Evolutionary conservation across 1,140 invertebrate genomes (phyloP).

Genomic region (Drosophila sp.): DNA sequence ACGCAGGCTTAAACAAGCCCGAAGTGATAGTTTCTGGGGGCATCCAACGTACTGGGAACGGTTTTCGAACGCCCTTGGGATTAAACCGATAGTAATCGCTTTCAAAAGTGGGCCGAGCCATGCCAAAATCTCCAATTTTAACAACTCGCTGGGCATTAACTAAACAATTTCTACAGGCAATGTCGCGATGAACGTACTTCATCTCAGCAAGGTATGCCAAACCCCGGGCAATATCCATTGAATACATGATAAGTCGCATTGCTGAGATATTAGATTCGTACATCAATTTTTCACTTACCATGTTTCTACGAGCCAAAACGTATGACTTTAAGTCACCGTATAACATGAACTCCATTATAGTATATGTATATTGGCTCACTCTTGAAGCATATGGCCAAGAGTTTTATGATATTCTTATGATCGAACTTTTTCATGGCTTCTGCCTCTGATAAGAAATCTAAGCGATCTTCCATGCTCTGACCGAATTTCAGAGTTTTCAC

Average conservation of each 20-base stretch:
- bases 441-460: too few relatives aligned
- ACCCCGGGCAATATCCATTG: constrained; percentile 93
- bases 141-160: constrained; percentile 91
- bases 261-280: constrained; percentile 90
- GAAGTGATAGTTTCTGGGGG: constrained; percentile 90
- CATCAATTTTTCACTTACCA: constrained; percentile 88
- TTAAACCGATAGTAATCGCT: constrained; percentile 95
- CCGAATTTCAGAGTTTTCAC: constrained; percentile 95
- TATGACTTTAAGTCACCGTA: too few relatives aligned
- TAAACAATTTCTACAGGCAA: constrained; percentile 94
- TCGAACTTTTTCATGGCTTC: too few relatives aligned
- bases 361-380: too few relatives aligned
- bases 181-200: constrained; percentile 94
- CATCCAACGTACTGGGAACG: constrained; percentile 98
- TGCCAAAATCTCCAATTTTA: constrained; percentile 96
- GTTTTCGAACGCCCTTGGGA: constrained; percentile 90
- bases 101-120: constrained; percentile 94
- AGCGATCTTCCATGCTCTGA: too few relatives aligned
- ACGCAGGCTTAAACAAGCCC: constrained; percentile 92
- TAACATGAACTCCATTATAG: too few relatives aligned
- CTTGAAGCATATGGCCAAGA: too few relatives aligned
- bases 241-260: constrained; percentile 92
- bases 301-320: too few relatives aligned
- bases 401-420: too few relatives aligned
- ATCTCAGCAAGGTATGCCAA: constrained; percentile 91